Base-by-base conservation (phyloP, 2,797 vertebrate genomes). In the Phrynocephalus vlangalii region DNA sequence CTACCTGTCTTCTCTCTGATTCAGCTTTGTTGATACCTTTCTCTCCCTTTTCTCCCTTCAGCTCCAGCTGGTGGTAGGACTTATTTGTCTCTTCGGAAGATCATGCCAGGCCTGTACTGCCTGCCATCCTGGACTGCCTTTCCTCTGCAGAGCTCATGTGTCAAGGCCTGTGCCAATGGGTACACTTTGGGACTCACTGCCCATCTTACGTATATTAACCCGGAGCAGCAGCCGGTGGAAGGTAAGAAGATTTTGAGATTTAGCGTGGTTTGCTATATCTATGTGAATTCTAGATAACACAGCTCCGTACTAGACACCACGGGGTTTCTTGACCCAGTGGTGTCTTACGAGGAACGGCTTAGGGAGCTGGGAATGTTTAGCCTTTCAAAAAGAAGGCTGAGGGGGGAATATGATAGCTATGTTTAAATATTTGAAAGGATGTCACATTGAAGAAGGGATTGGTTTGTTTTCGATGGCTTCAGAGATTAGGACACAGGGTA, bases 161-260 rank as follows among this genome's bases (percentile, higher is more conserved):
- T 99, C 89, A 98, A 97, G 95, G 99, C 99, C 84, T 98, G 98
- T 92, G 97, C 98, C 95, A 98, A 98, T 0, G 99, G 99, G 44
- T 99, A 97, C 93, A 98, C 98, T 44, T 94, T 99, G 94, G 98
- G 98, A 92, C 96, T 98, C 95, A 97, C 96, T 0, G 96, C 98
- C 60, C 97, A 97, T 75, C 98, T 99, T 7, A 97, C 96, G n/a
- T 99, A 99, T 85, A 97, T 95, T 93, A 99, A 99, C 89, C 96
- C 97, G 66, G 97, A 96, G 50, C 85, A 92, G 48, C 98, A 98
- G 88, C 97, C 98, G 0, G 97, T 99, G 86, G 98, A 99, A 95
- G 98, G 99, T 99, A 94, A 97, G 50, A 8, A 0, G 2, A 38
- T 79, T 68, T 0, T 1, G 0, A 0, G 38, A 79, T 30, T 44